Evolutionary conservation across 2,888 invertebrate genomes (phyloP).

Genomic region (Cynaeus angustus): DNA sequence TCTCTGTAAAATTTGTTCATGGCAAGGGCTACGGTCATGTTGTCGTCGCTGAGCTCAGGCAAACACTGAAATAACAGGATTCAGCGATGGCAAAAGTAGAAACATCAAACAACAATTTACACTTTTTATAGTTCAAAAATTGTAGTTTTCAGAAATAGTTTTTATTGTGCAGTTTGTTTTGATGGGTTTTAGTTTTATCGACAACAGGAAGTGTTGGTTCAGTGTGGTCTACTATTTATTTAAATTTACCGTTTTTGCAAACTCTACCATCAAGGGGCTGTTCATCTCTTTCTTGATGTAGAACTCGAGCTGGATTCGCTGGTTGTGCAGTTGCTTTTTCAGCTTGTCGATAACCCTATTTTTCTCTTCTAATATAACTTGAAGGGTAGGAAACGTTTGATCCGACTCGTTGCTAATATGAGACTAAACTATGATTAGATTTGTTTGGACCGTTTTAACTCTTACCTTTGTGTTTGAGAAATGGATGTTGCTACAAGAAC

Average conservation of each 20-base stretch:
- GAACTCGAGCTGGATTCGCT: slow-evolving; percentile 64
- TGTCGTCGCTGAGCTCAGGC: slow-evolving; percentile 58
- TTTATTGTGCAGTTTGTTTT: neutral
- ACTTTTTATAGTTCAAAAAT: too few relatives aligned
- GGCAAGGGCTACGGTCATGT: slow-evolving; percentile 62
- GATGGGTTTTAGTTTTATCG: too few relatives aligned
- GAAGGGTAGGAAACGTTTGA: slow-evolving; percentile 25
- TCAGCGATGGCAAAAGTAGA: too few relatives aligned
- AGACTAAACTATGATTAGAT: slow-evolving; percentile 18
- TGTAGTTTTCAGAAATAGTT: too few relatives aligned
- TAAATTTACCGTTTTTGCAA: slow-evolving; percentile 62
- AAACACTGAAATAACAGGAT: slow-evolving; percentile 58
- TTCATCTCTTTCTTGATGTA: slow-evolving; percentile 62
- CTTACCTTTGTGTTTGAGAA: slow-evolving; percentile 37
- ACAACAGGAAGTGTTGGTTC: too few relatives aligned
- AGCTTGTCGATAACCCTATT: slow-evolving; percentile 61
- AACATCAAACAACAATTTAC: too few relatives aligned
- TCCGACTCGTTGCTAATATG: slow-evolving; percentile 18
- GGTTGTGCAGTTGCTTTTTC: slow-evolving; percentile 63
- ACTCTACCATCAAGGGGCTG: slow-evolving; percentile 56
- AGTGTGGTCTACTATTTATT: too few relatives aligned
- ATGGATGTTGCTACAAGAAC: slow-evolving; percentile 16
- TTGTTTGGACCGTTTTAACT: neutral
- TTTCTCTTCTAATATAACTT: slow-evolving; percentile 63
- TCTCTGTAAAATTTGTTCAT: slow-evolving; percentile 62